Evolutionary conservation across 2,113 vertebrate genomes (phyloP).

Genomic region (Spilogale gracilis): DNA sequence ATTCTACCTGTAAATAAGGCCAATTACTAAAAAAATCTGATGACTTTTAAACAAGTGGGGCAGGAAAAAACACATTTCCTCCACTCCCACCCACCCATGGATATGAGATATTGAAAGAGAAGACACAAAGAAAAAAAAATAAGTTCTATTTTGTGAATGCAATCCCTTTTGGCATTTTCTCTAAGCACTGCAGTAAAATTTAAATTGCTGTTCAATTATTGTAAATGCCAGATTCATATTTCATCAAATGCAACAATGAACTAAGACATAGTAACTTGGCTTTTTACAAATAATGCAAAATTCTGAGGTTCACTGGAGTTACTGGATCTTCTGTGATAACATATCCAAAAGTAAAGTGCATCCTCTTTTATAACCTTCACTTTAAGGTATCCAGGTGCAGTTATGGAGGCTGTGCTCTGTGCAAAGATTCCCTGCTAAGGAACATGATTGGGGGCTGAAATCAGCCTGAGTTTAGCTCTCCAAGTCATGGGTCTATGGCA

Average conservation of each 20-base stretch:
- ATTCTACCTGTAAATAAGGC: constrained; percentile 13
- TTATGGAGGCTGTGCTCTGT: background rate
- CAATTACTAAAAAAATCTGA: background rate
- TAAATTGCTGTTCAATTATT: constrained; percentile 32
- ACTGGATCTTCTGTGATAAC: background rate
- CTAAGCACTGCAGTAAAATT: background rate
- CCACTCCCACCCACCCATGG: background rate
- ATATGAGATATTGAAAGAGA: background rate
- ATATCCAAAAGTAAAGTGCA: background rate
- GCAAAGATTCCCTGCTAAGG: background rate
- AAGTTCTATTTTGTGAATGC: background rate
- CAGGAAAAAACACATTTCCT: background rate
- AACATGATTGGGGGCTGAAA: background rate
- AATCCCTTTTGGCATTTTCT: background rate
- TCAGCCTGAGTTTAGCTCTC: background rate
- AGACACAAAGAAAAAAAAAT: background rate
- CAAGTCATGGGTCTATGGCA: background rate
- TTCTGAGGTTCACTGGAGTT: background rate
- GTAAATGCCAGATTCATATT: constrained; percentile 50
- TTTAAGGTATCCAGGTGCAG: background rate
- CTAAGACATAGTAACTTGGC: background rate
- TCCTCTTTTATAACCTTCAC: background rate
- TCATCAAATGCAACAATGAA: constrained; percentile 1
- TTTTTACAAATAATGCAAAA: background rate
- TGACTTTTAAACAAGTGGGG: background rate